These are phyloP conservation scores for Orientallactaga bullata DNA, from an alignment of 2,113 vertebrate species.

Conservation along the genomic window DNA sequence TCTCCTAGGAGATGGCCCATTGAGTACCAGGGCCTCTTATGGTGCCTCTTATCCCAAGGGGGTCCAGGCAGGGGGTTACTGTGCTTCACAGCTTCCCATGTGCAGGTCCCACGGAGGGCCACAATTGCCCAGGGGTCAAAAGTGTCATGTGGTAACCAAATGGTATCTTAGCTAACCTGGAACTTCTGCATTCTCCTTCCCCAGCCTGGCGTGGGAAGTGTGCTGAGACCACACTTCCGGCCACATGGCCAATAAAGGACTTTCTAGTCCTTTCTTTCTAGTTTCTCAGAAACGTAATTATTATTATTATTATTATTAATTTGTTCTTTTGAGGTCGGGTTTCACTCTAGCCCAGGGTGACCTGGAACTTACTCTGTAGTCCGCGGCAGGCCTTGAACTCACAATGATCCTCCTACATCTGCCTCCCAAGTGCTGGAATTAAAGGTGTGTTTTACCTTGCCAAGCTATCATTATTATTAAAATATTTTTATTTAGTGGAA, in stretches of 20 bases:
- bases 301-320: too few relatives aligned
- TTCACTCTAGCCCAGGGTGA: neutral
- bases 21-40: neutral
- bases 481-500: neutral
- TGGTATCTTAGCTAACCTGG: too few relatives aligned
- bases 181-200: neutral
- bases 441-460: neutral
- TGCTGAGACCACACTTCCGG: neutral
- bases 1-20: slow-evolving; percentile 25
- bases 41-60: neutral
- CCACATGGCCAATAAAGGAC: neutral
- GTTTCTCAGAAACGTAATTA: neutral
- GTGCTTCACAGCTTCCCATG: neutral
- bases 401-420: neutral
- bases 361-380: neutral
- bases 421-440: neutral
- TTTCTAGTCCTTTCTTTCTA: neutral
- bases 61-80: neutral
- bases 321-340: neutral
- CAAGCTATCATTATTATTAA: too few relatives aligned
- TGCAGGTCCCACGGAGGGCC: neutral
- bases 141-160: neutral
- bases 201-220: neutral
- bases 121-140: neutral
- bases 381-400: neutral